phyloP scores from a whole-genome alignment of 2,888 invertebrate genomes.

The Argyra leucocephala region DNA sequence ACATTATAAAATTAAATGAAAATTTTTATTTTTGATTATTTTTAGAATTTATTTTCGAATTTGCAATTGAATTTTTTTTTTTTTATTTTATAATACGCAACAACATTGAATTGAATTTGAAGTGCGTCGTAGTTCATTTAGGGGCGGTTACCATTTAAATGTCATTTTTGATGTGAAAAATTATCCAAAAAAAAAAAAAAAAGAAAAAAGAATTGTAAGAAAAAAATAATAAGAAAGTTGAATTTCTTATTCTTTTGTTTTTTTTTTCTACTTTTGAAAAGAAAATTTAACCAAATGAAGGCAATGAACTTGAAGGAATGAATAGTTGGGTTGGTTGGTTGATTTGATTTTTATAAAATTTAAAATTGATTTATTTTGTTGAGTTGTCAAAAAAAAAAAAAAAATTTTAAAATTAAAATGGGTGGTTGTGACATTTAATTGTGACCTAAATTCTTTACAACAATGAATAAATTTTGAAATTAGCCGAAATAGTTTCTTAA shows the following conservation, averaged over 20 bases:
- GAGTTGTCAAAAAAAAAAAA: neutral
- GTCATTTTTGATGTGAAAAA: constrained; percentile 2
- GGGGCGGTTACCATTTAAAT: neutral
- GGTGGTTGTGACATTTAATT: neutral
- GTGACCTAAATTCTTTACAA: neutral
- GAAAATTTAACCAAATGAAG: too few relatives aligned
- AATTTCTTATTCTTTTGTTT: neutral
- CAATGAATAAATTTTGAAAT: too few relatives aligned
- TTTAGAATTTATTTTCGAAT: too few relatives aligned
- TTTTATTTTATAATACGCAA: too few relatives aligned
- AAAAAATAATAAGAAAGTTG: neutral
- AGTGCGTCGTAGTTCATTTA: neutral
- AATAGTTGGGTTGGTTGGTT: too few relatives aligned
- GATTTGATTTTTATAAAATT: neutral
- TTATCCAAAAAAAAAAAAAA: neutral
- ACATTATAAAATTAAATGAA: too few relatives aligned
- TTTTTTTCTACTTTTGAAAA: neutral
- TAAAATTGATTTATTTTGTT: neutral
- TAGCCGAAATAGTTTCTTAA: too few relatives aligned
- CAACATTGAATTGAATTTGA: neutral
- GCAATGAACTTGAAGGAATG: too few relatives aligned
- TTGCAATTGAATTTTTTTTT: too few relatives aligned
- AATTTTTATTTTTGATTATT: too few relatives aligned
- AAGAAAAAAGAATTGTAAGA: neutral
- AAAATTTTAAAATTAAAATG: too few relatives aligned